Percentiles rank a stretch among this genome's conserved stretches.
Conservation (phyloP, 2,113 vertebrate species). For the Pitta sordida region DNA sequence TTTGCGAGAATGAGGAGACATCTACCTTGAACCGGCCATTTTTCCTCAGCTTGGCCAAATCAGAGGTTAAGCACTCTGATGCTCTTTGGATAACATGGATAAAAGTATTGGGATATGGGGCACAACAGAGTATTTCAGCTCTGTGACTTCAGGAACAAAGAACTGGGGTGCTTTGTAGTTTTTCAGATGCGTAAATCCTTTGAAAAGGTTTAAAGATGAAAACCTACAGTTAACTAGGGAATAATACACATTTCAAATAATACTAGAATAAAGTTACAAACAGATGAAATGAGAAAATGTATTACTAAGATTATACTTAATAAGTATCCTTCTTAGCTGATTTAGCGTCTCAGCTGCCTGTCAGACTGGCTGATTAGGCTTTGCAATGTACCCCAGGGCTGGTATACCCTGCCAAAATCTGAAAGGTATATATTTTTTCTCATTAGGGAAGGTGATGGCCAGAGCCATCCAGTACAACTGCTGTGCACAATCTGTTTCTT, state of each 20-base stretch:
- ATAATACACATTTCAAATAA: conserved; percentile 2
- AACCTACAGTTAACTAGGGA: background rate
- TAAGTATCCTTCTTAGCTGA: conserved; percentile 24
- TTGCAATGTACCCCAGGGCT: background rate
- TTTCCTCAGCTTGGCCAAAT: background rate
- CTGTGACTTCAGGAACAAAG: background rate
- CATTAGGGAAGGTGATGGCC: background rate
- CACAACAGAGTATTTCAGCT: background rate
- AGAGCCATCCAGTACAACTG: background rate
- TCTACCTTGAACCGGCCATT: background rate
- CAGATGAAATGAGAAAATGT: conserved; percentile 13
- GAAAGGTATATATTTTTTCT: conserved; percentile 1
- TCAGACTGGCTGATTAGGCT: background rate
- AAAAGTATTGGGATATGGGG: background rate
- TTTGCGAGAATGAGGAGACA: background rate
- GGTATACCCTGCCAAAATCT: background rate
- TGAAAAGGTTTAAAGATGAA: conserved; percentile 53
- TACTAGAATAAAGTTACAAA: conserved; percentile 4
- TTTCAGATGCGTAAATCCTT: conserved; percentile 50
- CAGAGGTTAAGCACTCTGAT: background rate
- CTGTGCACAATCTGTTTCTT: background rate
- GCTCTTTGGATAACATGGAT: background rate
- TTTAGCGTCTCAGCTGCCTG: conserved; percentile 18
- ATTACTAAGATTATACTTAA: conserved; percentile 47
- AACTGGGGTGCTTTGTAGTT: conserved; percentile 41